Base-by-base conservation (phyloP, 1,140 invertebrate species). In the Teleopsis dalmanni region DNA sequence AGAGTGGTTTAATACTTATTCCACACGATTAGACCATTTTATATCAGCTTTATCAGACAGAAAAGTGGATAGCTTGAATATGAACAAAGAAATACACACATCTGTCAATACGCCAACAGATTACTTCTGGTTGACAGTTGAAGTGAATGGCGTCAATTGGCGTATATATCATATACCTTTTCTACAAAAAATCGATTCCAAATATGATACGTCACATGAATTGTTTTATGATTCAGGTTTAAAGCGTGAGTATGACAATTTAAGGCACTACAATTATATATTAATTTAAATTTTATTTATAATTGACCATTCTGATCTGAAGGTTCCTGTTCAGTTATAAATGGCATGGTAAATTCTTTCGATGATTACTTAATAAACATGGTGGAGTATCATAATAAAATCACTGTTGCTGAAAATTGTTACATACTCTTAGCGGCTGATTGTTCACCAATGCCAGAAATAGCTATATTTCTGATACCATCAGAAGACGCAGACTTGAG, bases 151-250 rank as follows among this genome's bases (percentile, higher is more conserved):
- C 2, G 63, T 62, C 10, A 57, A 56, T 31, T 66, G 65, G 58
- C 61, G 62, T 6, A 60, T 69, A 23, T 65, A 69, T 47, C 63
- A 69, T 40, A 66, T 69, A 22, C 65, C 65, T 16, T 66, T 69
- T 37, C 37, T 69, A 4, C 68, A 57, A 27, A 70, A 58, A 47
- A 47, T 69, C 21, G 66, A 70, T 44, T 67, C 66, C 4, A 70
- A 69, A 46, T 70, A 67, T 18, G 66, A 70, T 50, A 57, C 60
- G 10, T 63, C 64, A 3, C 62, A 67, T 37, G 59, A 70, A n/a
- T 34, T 69, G 14, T 57, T 53, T 29, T 70, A 62, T n/a, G 64
- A 64, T 34, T 57, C 62, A 13, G 66, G 66, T 1, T 41, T 62
- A 1, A 65, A 62, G 48, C 60, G 66, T 57, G 36, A 54, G 47